phyloP scores from a whole-genome alignment of 1,140 invertebrate species.

The Polypedilum pembai region DNA sequence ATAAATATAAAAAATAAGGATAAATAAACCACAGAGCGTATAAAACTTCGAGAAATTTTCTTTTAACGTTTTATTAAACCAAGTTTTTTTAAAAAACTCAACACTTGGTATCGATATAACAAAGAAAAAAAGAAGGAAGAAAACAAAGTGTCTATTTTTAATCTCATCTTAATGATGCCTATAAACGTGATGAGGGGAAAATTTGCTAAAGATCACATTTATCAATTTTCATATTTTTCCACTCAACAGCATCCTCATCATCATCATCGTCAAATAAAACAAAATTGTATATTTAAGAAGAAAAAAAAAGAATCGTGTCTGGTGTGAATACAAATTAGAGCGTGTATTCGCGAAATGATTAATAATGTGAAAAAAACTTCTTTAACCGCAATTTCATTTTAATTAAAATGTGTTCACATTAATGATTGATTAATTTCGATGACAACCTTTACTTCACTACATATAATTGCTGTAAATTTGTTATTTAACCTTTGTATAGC shows the following conservation, averaged over 20 bases:
- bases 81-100: too few relatives aligned
- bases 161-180: not conserved
- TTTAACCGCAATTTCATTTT: not conserved
- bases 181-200: slow-evolving; percentile 23
- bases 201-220: slow-evolving; percentile 26
- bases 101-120: not conserved
- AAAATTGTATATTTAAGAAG: not conserved
- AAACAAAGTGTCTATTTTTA: not conserved
- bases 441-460: not conserved
- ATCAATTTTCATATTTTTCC: slow-evolving; percentile 13
- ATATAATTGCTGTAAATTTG: not conserved
- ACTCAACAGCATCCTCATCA: not conserved
- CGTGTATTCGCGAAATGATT: not conserved
- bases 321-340: not conserved
- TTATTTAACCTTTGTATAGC: not conserved
- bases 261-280: not conserved
- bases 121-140: not conserved
- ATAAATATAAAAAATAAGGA: too few relatives aligned
- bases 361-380: not conserved
- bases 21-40: too few relatives aligned
- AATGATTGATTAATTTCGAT: slow-evolving; percentile 13
- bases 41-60: too few relatives aligned
- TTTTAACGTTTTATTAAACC: too few relatives aligned
- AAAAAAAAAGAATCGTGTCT: not conserved
- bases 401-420: not conserved